phyloP scores from a whole-genome alignment of 1,140 invertebrate genomes.

The Drosophila funebris region DNA sequence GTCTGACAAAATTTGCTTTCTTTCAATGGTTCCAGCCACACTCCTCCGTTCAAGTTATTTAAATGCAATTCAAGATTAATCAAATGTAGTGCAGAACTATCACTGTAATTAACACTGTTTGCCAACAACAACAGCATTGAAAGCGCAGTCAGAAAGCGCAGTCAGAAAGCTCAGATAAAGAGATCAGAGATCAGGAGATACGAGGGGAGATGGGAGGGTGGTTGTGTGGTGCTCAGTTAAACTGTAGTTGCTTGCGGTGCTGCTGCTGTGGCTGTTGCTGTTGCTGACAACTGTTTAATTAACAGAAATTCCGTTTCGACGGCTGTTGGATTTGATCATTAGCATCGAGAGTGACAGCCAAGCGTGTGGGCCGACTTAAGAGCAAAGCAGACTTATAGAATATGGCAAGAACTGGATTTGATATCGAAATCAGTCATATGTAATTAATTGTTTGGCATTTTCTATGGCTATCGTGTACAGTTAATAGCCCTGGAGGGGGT shows the following conservation, averaged over 20 bases:
- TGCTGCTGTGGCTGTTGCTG: background rate
- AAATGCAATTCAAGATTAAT: too few species aligned
- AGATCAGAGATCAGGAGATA: background rate
- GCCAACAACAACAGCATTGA: too few species aligned
- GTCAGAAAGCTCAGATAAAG: background rate
- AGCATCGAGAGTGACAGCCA: slow-evolving; percentile 28
- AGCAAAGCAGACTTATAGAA: background rate
- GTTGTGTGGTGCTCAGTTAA: background rate
- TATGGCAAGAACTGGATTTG: slow-evolving; percentile 26
- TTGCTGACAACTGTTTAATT: slow-evolving; percentile 45
- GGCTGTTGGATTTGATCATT: slow-evolving; percentile 31
- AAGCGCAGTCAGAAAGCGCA: background rate
- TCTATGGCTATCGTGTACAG: slow-evolving; percentile 30
- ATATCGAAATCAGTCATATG: slow-evolving; percentile 38
- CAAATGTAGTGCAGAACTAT: too few species aligned
- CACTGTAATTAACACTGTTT: too few species aligned
- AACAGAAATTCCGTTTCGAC: slow-evolving; percentile 37
- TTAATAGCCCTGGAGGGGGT: slow-evolving; percentile 31
- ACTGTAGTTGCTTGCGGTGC: background rate
- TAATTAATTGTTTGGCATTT: slow-evolving; percentile 45
- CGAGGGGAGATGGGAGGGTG: background rate
- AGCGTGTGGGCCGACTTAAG: slow-evolving; percentile 20
- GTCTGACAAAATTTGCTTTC: too few species aligned
- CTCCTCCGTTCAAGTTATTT: too few species aligned
- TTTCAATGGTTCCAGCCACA: too few species aligned